Evolutionary conservation across 1,140 invertebrate species (phyloP).

Genomic region (Anoplophora glabripennis): DNA sequence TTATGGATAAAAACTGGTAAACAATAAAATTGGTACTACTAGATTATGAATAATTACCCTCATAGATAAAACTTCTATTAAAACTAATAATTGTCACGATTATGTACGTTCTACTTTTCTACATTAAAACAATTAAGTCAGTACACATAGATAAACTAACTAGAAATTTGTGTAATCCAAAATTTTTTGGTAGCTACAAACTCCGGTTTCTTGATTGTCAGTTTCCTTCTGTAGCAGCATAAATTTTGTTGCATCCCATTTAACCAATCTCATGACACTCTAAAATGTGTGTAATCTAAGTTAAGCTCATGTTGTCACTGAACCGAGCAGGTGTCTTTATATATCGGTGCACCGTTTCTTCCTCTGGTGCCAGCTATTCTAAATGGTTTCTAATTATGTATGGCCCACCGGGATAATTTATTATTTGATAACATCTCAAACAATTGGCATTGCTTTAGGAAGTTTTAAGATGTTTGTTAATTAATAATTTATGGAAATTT

Average conservation of each 20-base stretch:
- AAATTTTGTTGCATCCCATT: slow-evolving; percentile 13
- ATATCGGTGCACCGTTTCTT: slow-evolving; percentile 4
- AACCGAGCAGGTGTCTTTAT: slow-evolving; percentile 17
- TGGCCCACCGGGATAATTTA: slow-evolving; percentile 11
- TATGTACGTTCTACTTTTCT: no score
- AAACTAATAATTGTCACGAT: no score
- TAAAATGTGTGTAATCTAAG: slow-evolving; percentile 22
- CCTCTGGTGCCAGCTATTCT: slow-evolving; percentile 9
- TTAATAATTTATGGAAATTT: no score
- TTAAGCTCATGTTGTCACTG: slow-evolving; percentile 17
- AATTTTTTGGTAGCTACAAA: background rate
- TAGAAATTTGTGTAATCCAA: no score
- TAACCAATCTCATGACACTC: slow-evolving; percentile 10
- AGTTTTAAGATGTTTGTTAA: no score
- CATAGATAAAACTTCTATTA: no score
- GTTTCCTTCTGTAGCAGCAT: slow-evolving; percentile 1
- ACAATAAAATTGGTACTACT: no score
- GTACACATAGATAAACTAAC: no score
- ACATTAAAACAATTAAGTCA: no score
- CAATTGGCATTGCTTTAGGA: slow-evolving; percentile 1
- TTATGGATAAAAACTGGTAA: no score
- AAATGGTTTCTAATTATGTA: slow-evolving; percentile 8
- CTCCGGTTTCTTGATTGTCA: slow-evolving; percentile 6
- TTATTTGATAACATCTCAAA: slow-evolving; percentile 13
- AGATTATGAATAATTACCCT: no score